These are phyloP conservation scores for Gortyna flavago DNA, from an alignment of 2,888 invertebrate genomes.

Conservation along the genomic window DNA sequence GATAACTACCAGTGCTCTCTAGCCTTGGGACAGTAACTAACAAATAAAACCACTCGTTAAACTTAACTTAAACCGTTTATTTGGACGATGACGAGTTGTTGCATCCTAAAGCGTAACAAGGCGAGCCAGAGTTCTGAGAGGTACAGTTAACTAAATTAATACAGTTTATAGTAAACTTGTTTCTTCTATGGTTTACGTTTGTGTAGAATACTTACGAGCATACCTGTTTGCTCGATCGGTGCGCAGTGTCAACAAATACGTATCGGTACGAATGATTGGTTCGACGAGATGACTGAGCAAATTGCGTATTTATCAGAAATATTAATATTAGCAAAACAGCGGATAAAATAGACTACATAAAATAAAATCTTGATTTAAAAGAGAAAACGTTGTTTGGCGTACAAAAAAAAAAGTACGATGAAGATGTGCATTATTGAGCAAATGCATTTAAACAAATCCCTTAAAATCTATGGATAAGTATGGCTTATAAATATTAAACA, in stretches of 20 bases:
- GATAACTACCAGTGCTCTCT: background rate
- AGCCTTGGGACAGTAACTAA: slow-evolving; percentile 9
- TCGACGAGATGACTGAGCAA: background rate
- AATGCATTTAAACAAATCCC: slow-evolving; percentile 17
- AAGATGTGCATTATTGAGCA: slow-evolving; percentile 12
- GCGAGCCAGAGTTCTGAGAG: background rate
- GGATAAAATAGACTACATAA: background rate
- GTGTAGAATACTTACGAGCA: background rate
- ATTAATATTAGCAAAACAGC: background rate
- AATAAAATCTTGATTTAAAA: background rate
- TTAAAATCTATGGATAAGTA: slow-evolving; percentile 17
- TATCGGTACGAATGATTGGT: slow-evolving; percentile 42
- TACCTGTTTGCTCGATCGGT: background rate
- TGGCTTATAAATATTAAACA: slow-evolving; percentile 24
- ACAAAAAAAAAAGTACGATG: background rate
- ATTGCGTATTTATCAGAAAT: background rate
- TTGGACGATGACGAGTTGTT: slow-evolving; percentile 20
- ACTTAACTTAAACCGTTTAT: slow-evolving; percentile 55
- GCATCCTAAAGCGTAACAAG: slow-evolving; percentile 30
- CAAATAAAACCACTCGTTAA: slow-evolving; percentile 46
- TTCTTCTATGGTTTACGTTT: background rate
- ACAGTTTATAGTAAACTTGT: background rate
- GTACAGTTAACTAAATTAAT: background rate
- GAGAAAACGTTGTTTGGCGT: too few relatives aligned
- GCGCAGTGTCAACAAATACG: slow-evolving; percentile 47